Conservation (phyloP, 1,140 invertebrate genomes). For the Diabrotica virgifera region DNA sequence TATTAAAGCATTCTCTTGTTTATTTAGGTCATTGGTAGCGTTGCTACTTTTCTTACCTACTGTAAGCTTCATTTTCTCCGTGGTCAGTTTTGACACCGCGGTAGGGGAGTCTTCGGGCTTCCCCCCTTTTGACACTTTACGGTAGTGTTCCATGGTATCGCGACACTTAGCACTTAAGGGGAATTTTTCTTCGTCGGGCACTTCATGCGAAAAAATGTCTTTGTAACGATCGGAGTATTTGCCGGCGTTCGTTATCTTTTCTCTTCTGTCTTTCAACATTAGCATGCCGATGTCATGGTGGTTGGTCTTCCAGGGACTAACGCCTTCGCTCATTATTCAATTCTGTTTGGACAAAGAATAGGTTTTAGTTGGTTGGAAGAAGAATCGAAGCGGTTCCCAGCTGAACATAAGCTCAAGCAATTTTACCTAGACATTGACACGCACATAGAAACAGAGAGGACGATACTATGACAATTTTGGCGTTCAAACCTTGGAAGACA, state of each 20-base stretch:
- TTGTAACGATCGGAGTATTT: constrained; percentile 45
- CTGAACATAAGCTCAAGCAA: constrained; percentile 10
- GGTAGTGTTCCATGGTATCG: constrained; percentile 29
- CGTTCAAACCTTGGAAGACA: not conserved
- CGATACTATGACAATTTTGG: constrained; percentile 10
- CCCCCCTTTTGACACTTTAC: constrained; percentile 23
- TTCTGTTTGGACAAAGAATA: constrained; percentile 31
- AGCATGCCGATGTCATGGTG: constrained; percentile 35
- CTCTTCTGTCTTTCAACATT: constrained; percentile 39
- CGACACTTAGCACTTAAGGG: constrained; percentile 29
- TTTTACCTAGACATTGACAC: constrained; percentile 6
- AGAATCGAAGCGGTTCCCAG: not conserved
- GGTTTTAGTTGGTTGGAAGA: constrained; percentile 6
- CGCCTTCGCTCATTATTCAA: constrained; percentile 33
- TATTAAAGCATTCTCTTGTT: constrained; percentile 38
- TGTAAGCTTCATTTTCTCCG: constrained; percentile 25
- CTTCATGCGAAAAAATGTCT: constrained; percentile 36
- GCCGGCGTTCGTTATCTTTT: constrained; percentile 39
- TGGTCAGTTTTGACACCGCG: constrained; percentile 17
- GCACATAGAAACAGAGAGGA: constrained; percentile 7
- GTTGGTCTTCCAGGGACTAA: constrained; percentile 15
- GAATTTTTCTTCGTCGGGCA: constrained; percentile 31
- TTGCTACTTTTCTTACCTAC: constrained; percentile 37
- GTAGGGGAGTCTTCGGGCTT: constrained; percentile 6
- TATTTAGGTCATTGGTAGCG: constrained; percentile 45